Evolutionary conservation across 2,888 invertebrate species (phyloP), one percentile per base, ranked within the genome.

Genomic region (Plagodis pulveraria): DNA sequence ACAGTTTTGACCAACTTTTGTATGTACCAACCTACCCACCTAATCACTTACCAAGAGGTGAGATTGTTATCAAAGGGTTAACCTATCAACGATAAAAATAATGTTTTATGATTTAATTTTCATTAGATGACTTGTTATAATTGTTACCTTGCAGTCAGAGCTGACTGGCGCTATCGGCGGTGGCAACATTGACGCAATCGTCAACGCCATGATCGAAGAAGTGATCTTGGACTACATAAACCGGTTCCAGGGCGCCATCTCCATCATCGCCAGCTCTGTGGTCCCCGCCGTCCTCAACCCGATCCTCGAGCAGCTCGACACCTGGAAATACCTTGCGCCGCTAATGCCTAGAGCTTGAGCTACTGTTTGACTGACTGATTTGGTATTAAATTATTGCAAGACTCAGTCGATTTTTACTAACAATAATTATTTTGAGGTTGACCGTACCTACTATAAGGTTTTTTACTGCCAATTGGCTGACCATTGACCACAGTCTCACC

Each of bases 101-200:
- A 22, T 22, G 22, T 22, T 22, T 22, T 22, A 22, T 22, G 22
- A 22, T 22, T 22, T 22, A 2, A 22, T 22, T 22, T 4, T 22
- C n/a, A 22, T 22, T 22, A 22, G 1, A 22, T 22, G 22, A 22
- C 1, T 22, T 22, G 4, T 22, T 22, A 22, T 22, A 22, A 22
- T 22, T 12, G 8, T 51, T 47, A 1, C 22, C 5, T 72, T 81
- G 9, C 78, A 93, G 93, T 83, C 86, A 0, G 64, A 79, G 2
- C 62, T 92, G 50, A 77, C 77, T 6, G 93, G 93, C n/a, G 87
- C 71, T 5, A 87, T 93, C 56, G 93, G 91, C 9, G 93, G 92
- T 9, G 92, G 92, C 0, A 82, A 88, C 54, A 87, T 93, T 57
- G 92, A 93, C 68, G 68, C 64, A 0, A 82, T 93, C 36, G 85